These are phyloP conservation scores for Rhinoderma darwinii DNA, from an alignment of 2,113 vertebrate genomes.

Conservation along the genomic window DNA sequence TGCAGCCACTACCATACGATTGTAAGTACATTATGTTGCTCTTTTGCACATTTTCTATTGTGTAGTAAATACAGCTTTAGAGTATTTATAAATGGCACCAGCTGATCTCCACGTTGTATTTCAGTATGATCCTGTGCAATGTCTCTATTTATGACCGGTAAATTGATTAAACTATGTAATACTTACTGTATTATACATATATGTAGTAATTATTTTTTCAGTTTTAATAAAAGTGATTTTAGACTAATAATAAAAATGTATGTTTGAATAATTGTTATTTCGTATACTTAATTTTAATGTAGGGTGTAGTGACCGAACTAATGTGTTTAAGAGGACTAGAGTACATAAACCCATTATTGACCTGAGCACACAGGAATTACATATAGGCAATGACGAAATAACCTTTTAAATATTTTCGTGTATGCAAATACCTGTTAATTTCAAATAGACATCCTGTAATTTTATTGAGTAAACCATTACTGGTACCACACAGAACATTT, in stretches of 20 bases:
- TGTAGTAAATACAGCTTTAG: conserved; percentile 1
- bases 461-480: no score
- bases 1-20: not conserved
- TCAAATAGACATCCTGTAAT: no score
- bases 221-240: conserved; percentile 27
- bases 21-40: conserved; percentile 25
- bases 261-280: not conserved
- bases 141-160: not conserved
- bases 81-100: conserved; percentile 6
- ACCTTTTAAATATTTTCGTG: no score
- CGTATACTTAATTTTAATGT: not conserved
- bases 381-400: no score
- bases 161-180: not conserved
- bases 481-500: no score
- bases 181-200: not conserved
- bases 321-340: no score
- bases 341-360: no score
- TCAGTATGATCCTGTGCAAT: not conserved
- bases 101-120: not conserved
- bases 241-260: not conserved
- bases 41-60: conserved; percentile 42
- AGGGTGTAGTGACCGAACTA: not conserved
- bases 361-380: no score
- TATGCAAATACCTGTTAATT: no score
- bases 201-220: not conserved